Conservation (phyloP, 2,888 invertebrate genomes). For the Cylloceria caligata region DNA sequence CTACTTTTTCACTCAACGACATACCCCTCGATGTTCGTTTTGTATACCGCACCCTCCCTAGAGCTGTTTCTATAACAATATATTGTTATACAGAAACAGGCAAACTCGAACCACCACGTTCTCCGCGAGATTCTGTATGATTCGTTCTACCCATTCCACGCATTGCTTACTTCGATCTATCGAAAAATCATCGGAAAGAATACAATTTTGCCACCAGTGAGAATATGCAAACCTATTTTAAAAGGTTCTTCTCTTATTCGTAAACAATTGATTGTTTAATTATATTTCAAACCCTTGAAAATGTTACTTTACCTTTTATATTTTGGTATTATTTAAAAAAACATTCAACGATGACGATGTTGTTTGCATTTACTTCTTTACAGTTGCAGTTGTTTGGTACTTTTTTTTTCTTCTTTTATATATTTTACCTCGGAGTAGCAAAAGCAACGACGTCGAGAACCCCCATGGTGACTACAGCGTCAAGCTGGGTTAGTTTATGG, state of each 20-base stretch:
- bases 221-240: background rate
- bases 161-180: constrained; percentile 9
- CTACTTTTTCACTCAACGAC: constrained; percentile 34
- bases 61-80: too few species aligned
- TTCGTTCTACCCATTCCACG: background rate
- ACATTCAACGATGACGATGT: background rate
- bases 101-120: constrained; percentile 45
- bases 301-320: too few species aligned
- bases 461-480: constrained; percentile 76
- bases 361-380: constrained; percentile 53
- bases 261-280: too few species aligned
- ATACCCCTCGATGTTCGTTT: constrained; percentile 50
- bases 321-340: too few species aligned
- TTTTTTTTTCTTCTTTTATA: constrained; percentile 38
- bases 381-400: constrained; percentile 13
- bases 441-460: constrained; percentile 56
- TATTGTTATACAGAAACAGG: constrained; percentile 61
- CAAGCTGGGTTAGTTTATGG: constrained; percentile 81
- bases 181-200: constrained; percentile 4
- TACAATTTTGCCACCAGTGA: background rate
- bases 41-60: constrained; percentile 32
- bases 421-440: constrained; percentile 44
- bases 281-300: too few species aligned
- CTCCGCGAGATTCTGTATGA: constrained; percentile 7
- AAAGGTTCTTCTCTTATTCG: background rate